Evolutionary conservation across 2,797 vertebrate genomes (phyloP).

Genomic region (Argya squamiceps): DNA sequence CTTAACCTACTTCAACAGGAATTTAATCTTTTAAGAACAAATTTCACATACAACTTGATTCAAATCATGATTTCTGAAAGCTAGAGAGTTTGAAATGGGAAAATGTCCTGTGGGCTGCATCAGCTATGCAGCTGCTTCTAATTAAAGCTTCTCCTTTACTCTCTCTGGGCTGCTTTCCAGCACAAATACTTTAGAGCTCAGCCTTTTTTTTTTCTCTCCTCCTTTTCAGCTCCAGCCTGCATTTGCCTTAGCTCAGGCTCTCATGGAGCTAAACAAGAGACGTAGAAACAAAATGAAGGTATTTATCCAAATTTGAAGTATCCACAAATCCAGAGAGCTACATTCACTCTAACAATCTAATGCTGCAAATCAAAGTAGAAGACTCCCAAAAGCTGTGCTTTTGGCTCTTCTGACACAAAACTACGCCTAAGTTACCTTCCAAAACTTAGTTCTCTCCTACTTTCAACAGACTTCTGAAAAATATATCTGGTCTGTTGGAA

Average conservation of each 20-base stretch:
- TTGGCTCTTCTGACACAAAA: not conserved
- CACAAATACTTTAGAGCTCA: constrained; percentile 81
- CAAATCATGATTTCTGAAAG: constrained; percentile 78
- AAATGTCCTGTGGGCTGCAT: constrained; percentile 81
- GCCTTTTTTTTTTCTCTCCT: constrained; percentile 54
- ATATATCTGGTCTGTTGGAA: not conserved
- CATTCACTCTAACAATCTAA: not conserved
- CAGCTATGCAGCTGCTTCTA: constrained; percentile 78
- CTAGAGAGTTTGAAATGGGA: constrained; percentile 71
- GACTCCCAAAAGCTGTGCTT: not conserved
- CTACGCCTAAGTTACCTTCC: not conserved
- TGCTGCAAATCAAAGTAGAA: not conserved
- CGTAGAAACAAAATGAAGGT: not conserved
- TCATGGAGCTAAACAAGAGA: constrained; percentile 33
- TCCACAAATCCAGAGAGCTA: not conserved
- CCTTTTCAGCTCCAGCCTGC: constrained; percentile 63
- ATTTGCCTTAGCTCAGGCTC: constrained; percentile 64
- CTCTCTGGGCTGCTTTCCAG: constrained; percentile 81
- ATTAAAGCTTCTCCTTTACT: constrained; percentile 81
- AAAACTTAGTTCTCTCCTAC: not conserved
- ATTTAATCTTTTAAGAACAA: constrained; percentile 68
- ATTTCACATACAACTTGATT: constrained; percentile 70
- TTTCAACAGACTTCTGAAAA: constrained; percentile 5
- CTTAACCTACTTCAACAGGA: constrained; percentile 52
- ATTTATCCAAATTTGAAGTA: constrained; percentile 2